A percentile compares a stretch with the other conserved stretches of the same genome.
phyloP scores from a whole-genome alignment of 2,888 invertebrate genomes.

The Elysia crispata region DNA sequence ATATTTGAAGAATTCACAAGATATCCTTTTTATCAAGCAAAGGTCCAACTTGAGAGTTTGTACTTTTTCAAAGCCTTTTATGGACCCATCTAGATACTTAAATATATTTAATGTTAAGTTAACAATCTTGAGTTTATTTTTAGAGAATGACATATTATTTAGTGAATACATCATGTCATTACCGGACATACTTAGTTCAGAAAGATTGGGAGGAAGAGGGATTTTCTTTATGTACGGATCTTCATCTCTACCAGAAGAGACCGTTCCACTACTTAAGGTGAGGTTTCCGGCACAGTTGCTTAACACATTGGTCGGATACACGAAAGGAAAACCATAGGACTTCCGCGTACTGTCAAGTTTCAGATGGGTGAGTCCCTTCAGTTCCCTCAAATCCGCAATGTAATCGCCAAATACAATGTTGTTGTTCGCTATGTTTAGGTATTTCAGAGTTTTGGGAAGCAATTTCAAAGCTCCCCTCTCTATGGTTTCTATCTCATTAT shows the following conservation, averaged over 20 bases:
- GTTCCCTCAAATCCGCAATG: constrained; percentile 38
- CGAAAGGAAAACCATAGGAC: background rate
- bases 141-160: constrained; percentile 23
- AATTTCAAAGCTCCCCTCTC: constrained; percentile 40
- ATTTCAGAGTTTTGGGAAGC: constrained; percentile 41
- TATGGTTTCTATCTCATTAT: constrained; percentile 50
- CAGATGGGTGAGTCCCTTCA: constrained; percentile 29
- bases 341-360: constrained; percentile 24
- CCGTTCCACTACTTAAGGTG: no score
- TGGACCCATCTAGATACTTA: constrained; percentile 25
- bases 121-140: constrained; percentile 20
- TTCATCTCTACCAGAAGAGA: no score
- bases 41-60: constrained; percentile 23
- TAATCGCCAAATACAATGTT: constrained; percentile 43
- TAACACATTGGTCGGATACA: background rate
- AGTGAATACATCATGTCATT: constrained; percentile 41
- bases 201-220: constrained; percentile 38
- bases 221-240: background rate
- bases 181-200: constrained; percentile 26
- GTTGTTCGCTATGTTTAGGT: constrained; percentile 38
- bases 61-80: constrained; percentile 40
- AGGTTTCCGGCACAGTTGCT: background rate
- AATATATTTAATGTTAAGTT: constrained; percentile 42
- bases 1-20: constrained; percentile 34
- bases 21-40: constrained; percentile 35